phyloP scores from a whole-genome alignment of 2,888 invertebrate species.

The Melanchra persicariae region DNA sequence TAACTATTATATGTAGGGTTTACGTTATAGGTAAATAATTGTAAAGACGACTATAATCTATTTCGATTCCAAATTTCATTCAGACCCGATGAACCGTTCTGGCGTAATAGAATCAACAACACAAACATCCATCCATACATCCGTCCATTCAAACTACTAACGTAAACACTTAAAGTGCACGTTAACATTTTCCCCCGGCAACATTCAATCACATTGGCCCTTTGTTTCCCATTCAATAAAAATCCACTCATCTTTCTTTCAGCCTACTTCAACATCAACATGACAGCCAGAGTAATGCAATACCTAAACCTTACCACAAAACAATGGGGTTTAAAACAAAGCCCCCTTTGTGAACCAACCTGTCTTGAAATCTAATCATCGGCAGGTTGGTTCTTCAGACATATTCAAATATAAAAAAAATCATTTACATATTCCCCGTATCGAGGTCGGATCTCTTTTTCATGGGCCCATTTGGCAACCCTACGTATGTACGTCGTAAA shows the following conservation, averaged over 20 bases:
- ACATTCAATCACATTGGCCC: neutral
- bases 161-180: neutral
- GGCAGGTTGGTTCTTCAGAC: slow-evolving; percentile 64
- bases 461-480: slow-evolving; percentile 84
- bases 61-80: too few species aligned
- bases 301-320: slow-evolving; percentile 12
- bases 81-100: too few species aligned
- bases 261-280: neutral
- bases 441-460: slow-evolving; percentile 78
- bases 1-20: too few species aligned
- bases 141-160: too few species aligned
- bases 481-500: slow-evolving; percentile 76
- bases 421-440: slow-evolving; percentile 79
- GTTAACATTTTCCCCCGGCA: neutral
- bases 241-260: neutral
- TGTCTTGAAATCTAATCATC: slow-evolving; percentile 68
- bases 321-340: slow-evolving; percentile 21
- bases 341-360: slow-evolving; percentile 35
- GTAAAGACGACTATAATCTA: too few species aligned
- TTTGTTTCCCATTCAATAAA: slow-evolving; percentile 24
- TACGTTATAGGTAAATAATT: too few species aligned
- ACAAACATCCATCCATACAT: too few species aligned
- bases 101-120: too few species aligned
- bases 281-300: neutral
- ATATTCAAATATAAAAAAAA: slow-evolving; percentile 74